These are phyloP conservation scores for Dolichotis patagonum DNA, from an alignment of 2,113 vertebrate genomes.

Conservation along the genomic window DNA sequence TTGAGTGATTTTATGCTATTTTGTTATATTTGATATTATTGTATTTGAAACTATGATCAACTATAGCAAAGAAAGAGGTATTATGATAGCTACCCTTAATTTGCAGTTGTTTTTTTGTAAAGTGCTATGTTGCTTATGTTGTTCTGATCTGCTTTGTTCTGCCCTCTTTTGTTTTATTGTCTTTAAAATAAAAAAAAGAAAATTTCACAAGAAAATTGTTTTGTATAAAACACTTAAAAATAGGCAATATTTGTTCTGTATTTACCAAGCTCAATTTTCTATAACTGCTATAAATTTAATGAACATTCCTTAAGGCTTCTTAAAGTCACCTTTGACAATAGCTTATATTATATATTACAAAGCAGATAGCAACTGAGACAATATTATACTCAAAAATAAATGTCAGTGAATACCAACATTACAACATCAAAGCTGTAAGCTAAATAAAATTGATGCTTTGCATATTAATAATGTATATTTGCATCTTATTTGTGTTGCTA, in stretches of 20 bases:
- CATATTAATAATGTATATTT: conserved; percentile 69
- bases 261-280: background rate
- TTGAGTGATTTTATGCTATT: no score
- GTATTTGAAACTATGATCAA: no score
- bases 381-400: conserved; percentile 77
- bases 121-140: no score
- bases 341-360: background rate
- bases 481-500: conserved; percentile 65
- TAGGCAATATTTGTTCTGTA: background rate
- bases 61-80: no score
- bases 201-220: background rate
- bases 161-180: no score
- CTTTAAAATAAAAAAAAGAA: no score
- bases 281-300: conserved; percentile 44
- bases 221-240: conserved; percentile 5
- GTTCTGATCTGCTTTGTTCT: no score
- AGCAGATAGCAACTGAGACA: conserved; percentile 54
- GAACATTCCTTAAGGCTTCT: background rate
- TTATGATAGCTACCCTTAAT: no score
- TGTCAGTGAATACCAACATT: conserved; percentile 74
- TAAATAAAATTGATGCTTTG: conserved; percentile 49
- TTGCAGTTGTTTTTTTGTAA: no score
- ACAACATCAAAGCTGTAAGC: conserved; percentile 64
- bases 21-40: no score
- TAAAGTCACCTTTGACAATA: conserved; percentile 40